These are phyloP conservation scores for Hydrolagus colliei DNA, from an alignment of 2,797 vertebrate genomes.

Conservation along the genomic window DNA sequence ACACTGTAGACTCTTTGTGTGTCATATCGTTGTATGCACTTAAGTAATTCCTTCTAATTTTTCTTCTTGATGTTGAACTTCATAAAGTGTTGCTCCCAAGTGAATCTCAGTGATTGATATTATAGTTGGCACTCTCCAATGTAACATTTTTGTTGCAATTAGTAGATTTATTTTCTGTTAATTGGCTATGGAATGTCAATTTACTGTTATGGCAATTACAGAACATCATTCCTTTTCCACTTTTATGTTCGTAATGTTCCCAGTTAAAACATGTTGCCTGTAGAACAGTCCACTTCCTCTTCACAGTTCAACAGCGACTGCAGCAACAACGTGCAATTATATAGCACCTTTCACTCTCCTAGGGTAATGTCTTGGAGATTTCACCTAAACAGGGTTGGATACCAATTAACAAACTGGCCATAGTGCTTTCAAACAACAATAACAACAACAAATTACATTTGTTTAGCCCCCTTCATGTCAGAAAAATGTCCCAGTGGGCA, in stretches of 20 bases:
- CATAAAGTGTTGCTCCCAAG: not conserved
- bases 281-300: not conserved
- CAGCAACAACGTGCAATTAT: too few species aligned
- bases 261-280: not conserved
- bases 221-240: not conserved
- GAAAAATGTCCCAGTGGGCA: too few species aligned
- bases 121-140: not conserved
- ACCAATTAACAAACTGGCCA: too few species aligned
- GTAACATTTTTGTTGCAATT: not conserved
- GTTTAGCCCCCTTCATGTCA: too few species aligned
- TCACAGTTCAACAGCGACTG: too few species aligned
- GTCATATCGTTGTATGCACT: too few species aligned
- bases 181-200: not conserved
- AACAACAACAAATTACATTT: too few species aligned
- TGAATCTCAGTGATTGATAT: not conserved
- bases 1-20: too few species aligned
- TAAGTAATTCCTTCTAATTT: not conserved
- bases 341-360: too few species aligned
- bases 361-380: too few species aligned
- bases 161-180: not conserved
- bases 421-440: too few species aligned
- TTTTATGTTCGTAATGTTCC: conserved; percentile 9
- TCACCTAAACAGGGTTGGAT: too few species aligned
- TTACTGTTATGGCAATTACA: not conserved
- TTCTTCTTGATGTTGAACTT: not conserved